These are phyloP conservation scores for Porphyrio hochstetteri DNA, from an alignment of 2,113 vertebrate genomes.

Conservation along the genomic window DNA sequence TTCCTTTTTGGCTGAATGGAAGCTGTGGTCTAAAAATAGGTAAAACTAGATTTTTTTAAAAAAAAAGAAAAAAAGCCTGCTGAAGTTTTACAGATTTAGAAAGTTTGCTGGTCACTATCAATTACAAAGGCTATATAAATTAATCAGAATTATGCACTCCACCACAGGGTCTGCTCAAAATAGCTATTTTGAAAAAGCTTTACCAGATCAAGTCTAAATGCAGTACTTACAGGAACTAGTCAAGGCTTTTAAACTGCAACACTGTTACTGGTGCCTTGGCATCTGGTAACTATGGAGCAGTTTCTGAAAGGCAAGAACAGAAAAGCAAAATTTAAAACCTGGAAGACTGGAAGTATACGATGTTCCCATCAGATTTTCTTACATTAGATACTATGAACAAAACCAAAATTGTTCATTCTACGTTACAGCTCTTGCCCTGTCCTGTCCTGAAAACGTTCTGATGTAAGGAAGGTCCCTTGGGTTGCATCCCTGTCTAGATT, in stretches of 20 bases:
- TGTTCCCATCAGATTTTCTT: background rate
- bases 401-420: background rate
- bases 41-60: no score
- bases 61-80: background rate
- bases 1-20: slow-evolving; percentile 18
- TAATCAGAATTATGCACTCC: background rate
- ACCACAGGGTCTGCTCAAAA: background rate
- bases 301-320: background rate
- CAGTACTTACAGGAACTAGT: background rate
- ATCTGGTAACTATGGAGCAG: background rate
- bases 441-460: background rate
- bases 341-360: background rate
- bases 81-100: slow-evolving; percentile 57
- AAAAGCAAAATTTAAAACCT: background rate
- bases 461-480: background rate
- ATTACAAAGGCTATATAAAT: slow-evolving; percentile 49
- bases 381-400: background rate
- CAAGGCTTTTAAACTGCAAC: background rate
- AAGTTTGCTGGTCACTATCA: slow-evolving; percentile 36
- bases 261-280: background rate
- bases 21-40: slow-evolving; percentile 57
- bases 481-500: background rate
- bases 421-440: background rate
- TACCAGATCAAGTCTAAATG: background rate
- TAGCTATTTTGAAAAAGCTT: slow-evolving; percentile 1